Base-by-base conservation (phyloP, 1,140 invertebrate species). In the Penaeus indicus region DNA sequence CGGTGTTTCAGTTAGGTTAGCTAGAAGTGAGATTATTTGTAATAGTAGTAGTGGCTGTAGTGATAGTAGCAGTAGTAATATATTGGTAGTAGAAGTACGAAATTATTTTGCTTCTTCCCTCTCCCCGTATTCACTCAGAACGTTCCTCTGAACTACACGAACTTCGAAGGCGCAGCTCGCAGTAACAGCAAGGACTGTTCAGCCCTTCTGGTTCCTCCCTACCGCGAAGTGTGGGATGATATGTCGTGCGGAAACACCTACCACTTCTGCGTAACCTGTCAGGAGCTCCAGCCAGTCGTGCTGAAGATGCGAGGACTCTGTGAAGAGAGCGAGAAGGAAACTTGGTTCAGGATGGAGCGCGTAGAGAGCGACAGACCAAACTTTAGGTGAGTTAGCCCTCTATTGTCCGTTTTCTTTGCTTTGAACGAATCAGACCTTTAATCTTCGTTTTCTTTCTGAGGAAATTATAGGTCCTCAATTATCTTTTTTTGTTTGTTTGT, bases 201-300 rank as follows among this genome's bases (percentile, higher is more conserved):
- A 11, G 79, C 21, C 11, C 61, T 63, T 11, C 63, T 82, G 61
- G 82, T 86, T n/a, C 89, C 89, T 8, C 89, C 89, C 10, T 16
- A 81, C 42, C 63, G 38, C 25, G 47, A 82, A 47, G 38, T 81
- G 60, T 90, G 89, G 89, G 72, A 81, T 22, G 77, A 82, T 54
- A 19, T 63, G 8, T 27, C 2, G 1, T 90, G 89, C 54, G 21
- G 32, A 0, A n/a, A 67, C 62, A 82, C 54, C 42, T 90, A 90
- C 84, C 27, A 86, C 47, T 82, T 90, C 42, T 90, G 89, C 47
- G 54, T 82, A 8, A 82, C 54, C n/a, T 90, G 89, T 64, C n/a
- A 80, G 25, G 75, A 80, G n/a, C 54, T 32, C 3, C 1, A 60
- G 18, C 21, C 19, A 38, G 27, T 38, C 5, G 47, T 83, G 60